Conservation (phyloP, 2,113 vertebrate species). For the Danio rerio region DNA sequence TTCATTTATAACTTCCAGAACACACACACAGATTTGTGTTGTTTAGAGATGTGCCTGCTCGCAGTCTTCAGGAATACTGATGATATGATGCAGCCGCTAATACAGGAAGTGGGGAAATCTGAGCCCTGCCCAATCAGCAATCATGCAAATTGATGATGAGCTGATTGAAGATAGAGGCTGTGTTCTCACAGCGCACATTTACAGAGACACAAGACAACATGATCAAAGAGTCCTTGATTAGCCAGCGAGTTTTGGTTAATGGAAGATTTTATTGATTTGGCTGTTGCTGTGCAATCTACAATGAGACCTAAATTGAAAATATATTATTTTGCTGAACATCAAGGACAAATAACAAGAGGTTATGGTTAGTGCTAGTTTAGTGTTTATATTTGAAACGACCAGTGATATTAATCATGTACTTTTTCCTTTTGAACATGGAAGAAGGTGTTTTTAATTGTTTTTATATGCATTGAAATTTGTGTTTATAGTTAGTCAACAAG, state of each 20-base stretch:
- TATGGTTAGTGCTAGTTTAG: neutral
- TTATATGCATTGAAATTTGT: neutral
- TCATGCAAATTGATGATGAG: constrained; percentile 66
- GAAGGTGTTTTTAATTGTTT: neutral
- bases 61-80: constrained; percentile 12
- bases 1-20: constrained; percentile 14
- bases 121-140: constrained; percentile 60
- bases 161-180: constrained; percentile 57
- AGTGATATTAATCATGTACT: neutral
- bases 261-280: constrained; percentile 31
- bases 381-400: neutral
- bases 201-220: constrained; percentile 46
- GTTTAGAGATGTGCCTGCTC: constrained; percentile 14
- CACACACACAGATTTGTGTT: neutral
- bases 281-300: neutral
- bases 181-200: constrained; percentile 49
- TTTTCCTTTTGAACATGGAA: neutral
- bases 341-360: neutral
- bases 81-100: constrained; percentile 55
- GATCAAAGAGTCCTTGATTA: constrained; percentile 48
- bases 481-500: no score
- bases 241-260: constrained; percentile 32
- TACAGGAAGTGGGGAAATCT: constrained; percentile 59
- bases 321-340: constrained; percentile 17
- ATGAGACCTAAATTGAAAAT: constrained; percentile 40